Base-by-base conservation (phyloP, 2,113 vertebrate species). In the Nettapus auritus region DNA sequence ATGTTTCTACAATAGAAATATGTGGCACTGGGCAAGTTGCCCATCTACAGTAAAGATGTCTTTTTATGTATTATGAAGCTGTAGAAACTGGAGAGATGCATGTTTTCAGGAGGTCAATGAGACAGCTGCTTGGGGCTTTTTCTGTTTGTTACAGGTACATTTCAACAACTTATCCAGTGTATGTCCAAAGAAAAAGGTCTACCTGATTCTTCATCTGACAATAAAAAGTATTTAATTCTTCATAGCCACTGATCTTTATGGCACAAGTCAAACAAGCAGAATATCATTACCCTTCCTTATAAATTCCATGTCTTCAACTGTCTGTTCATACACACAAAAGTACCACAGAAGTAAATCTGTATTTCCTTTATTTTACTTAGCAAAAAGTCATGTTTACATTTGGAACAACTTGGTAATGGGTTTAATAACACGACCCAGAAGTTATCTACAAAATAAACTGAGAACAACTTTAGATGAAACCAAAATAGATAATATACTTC, bases 401-500 rank as follows among this genome's bases (percentile, higher is more conserved):
- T 82, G 16, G 18, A 95, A 44, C 9, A 86, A 52, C 50, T 52
- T 52, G 50, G 48, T 12, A 50, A 50, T 23, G 25, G 22, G 29
- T 50, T 75, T 55, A 50, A 68, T 55, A 29, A 87, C 3, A 56
- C 14, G 33, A 91, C 25, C 11, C 18, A 74, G n/a, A 95, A 77
- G n/a, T 52, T 81, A 88, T 26, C 73, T 67, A 77, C 20, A 62
- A 66, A 64, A 74, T 23, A 82, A 86, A 75, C 6, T 23, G 20
- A 88, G 40, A 68, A 64, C 67, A 86, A 70, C 22, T 63, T 15
- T 70, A 56, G 55, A 50, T 48, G 16, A 71, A 68, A 55, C 4
- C 64, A 64, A 80, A 0, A 6, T 1, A 1, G 62, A 44, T 36
- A 34, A 53, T 46, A 18, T 15, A 38, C 6, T 2, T 64, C 14